Evolutionary conservation across 1,140 invertebrate species (phyloP), one percentile per base, ranked within the genome.

Genomic region (Melipona quadrifasciata): DNA sequence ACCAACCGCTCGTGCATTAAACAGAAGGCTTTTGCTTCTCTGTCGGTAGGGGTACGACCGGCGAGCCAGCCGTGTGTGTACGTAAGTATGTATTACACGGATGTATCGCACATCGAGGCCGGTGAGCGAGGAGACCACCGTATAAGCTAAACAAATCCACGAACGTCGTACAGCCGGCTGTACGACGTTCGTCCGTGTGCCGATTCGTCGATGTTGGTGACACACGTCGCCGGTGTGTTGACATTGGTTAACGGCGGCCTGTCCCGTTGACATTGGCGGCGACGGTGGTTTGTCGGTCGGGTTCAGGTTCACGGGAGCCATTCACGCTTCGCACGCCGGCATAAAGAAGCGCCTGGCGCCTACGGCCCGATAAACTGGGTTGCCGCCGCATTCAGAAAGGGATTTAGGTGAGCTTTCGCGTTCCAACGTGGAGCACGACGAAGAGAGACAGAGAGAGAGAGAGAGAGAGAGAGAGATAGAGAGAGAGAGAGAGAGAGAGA

Each of bases 111-210:
- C 57, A 67, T 24, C 58, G 65, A 58, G 80, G 61, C 57, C 31
- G 53, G 65, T 1, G 53, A 58, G 73, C 73, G 74, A 78, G 68
- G 75, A 74, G 55, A 47, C 75, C 74, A 47, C 74, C 51, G 82
- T 86, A 81, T 81, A 86, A 78, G 80, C 87, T 90, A 87, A 91
- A 90, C 87, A 91, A 91, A 90, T 89, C 79, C 79, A 75, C 51
- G 78, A 34, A 74, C 55, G 64, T 31, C 74, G 51, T 47, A 47
- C 10, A 53, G 47, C 24, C 12, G 24, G 21, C 31, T 19, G 31
- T 39, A 39, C 61, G 74, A 17, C 55, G 77, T 31, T 47, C 47
- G 67, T 57, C 27, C 21, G 55, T 78, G 58, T 34, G 74, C 58
- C 80, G 80, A 76, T 83, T 73, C 82, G 82, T 84, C 53, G 51